Evolutionary conservation across 2,888 invertebrate genomes (phyloP).

Genomic region (Drosophila nr. medialis): DNA sequence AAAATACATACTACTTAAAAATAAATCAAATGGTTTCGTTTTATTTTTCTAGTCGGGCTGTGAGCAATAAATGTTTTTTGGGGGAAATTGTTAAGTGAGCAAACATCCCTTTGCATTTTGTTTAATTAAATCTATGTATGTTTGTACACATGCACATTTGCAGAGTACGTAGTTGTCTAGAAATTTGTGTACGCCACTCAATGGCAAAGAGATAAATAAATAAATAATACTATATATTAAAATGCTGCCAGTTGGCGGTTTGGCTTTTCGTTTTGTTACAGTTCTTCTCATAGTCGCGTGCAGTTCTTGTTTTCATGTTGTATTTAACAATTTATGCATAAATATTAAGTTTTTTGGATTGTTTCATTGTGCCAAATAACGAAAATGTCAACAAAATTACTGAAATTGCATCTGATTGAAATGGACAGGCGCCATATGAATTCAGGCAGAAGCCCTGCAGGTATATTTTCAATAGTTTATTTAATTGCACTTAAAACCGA

Average conservation of each 20-base stretch:
- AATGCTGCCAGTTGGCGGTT: constrained; percentile 52
- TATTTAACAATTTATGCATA: constrained; percentile 32
- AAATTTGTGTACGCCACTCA: constrained; percentile 30
- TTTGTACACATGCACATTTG: background rate
- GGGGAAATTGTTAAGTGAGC: constrained; percentile 27
- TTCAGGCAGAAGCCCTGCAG: constrained; percentile 53
- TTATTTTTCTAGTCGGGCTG: constrained; percentile 4
- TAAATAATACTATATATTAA: constrained; percentile 56
- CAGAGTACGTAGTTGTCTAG: constrained; percentile 1
- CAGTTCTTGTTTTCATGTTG: constrained; percentile 56
- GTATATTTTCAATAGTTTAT: constrained; percentile 31
- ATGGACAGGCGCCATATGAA: constrained; percentile 60
- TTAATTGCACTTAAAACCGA: background rate
- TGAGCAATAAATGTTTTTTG: constrained; percentile 5
- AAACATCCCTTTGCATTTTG: constrained; percentile 28
- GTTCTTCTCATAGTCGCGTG: constrained; percentile 46
- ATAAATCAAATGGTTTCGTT: constrained; percentile 10
- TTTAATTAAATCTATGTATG: constrained; percentile 5
- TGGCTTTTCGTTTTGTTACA: constrained; percentile 54
- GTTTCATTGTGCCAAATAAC: constrained; percentile 1
- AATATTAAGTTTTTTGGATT: constrained; percentile 11
- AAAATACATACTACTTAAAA: constrained; percentile 71
- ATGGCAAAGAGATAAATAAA: constrained; percentile 45
- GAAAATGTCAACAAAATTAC: constrained; percentile 18
- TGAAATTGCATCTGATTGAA: constrained; percentile 5